A percentile compares a stretch with the other conserved stretches of the same genome.
These are phyloP conservation scores for Drosophila saltans DNA, from an alignment of 1,140 invertebrate species.

Conservation along the genomic window DNA sequence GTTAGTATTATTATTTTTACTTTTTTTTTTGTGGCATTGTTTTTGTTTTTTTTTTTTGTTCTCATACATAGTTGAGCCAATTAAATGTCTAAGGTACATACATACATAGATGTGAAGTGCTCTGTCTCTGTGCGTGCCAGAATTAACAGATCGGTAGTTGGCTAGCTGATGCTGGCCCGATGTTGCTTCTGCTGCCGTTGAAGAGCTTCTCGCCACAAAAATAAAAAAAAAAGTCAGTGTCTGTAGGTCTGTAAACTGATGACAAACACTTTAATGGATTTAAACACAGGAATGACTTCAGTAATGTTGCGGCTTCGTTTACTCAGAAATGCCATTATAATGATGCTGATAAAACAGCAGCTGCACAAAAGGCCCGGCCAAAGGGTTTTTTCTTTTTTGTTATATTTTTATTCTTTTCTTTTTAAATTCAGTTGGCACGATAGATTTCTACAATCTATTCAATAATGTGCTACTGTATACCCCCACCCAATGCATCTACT, in stretches of 20 bases:
- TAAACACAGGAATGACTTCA: conserved; percentile 27
- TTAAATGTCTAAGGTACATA: conserved; percentile 21
- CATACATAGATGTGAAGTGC: conserved; percentile 16
- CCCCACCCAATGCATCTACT: too few species aligned
- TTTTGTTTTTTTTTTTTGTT: neutral
- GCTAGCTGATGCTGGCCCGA: neutral
- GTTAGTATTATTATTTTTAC: conserved; percentile 10
- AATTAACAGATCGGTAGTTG: conserved; percentile 18
- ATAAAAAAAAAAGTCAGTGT: conserved; percentile 6
- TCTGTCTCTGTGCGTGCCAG: conserved; percentile 19
- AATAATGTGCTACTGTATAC: conserved; percentile 4
- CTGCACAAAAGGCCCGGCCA: conserved; percentile 4
- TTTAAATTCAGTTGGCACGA: conserved; percentile 11
- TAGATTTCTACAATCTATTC: conserved; percentile 5
- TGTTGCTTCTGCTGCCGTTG: neutral
- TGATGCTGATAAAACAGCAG: conserved; percentile 23
- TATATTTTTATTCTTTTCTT: neutral
- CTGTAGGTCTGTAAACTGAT: conserved; percentile 21
- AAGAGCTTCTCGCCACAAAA: neutral
- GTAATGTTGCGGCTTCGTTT: conserved; percentile 21
- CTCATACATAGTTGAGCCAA: conserved; percentile 14
- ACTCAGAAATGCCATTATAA: conserved; percentile 27
- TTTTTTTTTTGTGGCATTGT: neutral
- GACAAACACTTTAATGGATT: conserved; percentile 28
- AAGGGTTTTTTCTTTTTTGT: conserved; percentile 4